These are phyloP conservation scores for Nematostella vectensis DNA, from an alignment of 92 coral and sea anemone species.

Conservation along the genomic window DNA sequence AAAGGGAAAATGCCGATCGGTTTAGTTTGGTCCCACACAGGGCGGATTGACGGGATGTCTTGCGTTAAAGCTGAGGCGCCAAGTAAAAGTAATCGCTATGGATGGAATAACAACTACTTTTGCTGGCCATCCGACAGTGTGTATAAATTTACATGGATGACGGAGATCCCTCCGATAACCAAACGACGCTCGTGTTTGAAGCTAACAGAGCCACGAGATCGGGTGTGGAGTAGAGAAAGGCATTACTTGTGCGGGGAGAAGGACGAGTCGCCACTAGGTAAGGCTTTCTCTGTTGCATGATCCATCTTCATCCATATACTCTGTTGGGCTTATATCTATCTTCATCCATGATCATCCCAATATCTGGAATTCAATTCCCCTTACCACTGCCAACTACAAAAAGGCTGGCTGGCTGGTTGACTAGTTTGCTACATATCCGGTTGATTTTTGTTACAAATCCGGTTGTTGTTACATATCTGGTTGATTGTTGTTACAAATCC, in stretches of 20 bases:
- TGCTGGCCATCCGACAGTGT: conserved; percentile 72
- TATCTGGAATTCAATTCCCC: conserved; percentile 1
- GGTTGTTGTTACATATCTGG: too few relatives aligned
- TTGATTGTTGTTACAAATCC: too few relatives aligned
- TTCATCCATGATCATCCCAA: too few relatives aligned
- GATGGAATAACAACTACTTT: conserved; percentile 51
- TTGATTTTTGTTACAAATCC: too few relatives aligned
- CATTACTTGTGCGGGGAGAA: conserved; percentile 64
- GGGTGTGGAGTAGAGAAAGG: conserved; percentile 30
- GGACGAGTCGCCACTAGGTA: conserved; percentile 63
- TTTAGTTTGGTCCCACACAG: conserved; percentile 53
- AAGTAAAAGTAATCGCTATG: conserved; percentile 9
- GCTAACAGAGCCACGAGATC: conserved; percentile 60
- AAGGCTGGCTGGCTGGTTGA: too few relatives aligned
- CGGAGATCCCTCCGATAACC: conserved; percentile 34
- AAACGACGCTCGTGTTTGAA: conserved; percentile 44
- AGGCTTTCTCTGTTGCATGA: too few relatives aligned
- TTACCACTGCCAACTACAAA: too few relatives aligned
- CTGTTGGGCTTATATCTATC: neutral
- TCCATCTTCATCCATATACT: too few relatives aligned
- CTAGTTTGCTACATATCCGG: too few relatives aligned
- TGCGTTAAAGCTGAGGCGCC: conserved; percentile 43
- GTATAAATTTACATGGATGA: conserved; percentile 67
- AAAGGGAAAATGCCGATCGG: conserved; percentile 17
- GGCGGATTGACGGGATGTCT: conserved; percentile 21